Conservation (phyloP, 2,113 vertebrate genomes). For the Speoplatyrhinus poulsoni region DNA sequence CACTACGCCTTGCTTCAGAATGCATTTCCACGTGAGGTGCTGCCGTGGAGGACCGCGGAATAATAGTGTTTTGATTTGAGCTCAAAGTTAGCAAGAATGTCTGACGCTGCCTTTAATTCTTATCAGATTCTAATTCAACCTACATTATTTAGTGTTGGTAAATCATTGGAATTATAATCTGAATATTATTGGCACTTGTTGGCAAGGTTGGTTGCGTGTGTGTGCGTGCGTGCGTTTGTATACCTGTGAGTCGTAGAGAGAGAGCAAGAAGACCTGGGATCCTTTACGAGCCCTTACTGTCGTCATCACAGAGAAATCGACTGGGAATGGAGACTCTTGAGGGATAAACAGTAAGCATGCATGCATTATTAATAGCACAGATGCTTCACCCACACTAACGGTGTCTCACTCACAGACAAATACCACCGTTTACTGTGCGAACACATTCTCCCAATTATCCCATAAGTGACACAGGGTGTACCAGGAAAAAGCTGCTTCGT, state of each 20-base stretch:
- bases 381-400: not conserved
- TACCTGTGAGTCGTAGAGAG: conserved; percentile 85
- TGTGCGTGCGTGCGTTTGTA: not conserved
- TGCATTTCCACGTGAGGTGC: no score
- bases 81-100: no score
- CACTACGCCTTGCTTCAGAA: no score
- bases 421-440: not conserved
- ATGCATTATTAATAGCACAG: not conserved
- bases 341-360: not conserved
- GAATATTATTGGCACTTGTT: no score
- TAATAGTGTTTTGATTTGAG: no score
- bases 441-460: not conserved
- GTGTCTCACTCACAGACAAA: not conserved
- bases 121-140: no score
- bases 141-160: no score
- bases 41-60: no score
- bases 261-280: conserved; percentile 93
- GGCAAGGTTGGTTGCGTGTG: not conserved
- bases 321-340: conserved; percentile 80
- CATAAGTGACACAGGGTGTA: conserved; percentile 37
- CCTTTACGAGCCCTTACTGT: conserved; percentile 90
- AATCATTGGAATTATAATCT: no score
- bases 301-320: conserved; percentile 92
- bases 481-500: conserved; percentile 86
- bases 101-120: no score